phyloP scores from a whole-genome alignment of 1,140 invertebrate species.

The Goniozus legneri region DNA sequence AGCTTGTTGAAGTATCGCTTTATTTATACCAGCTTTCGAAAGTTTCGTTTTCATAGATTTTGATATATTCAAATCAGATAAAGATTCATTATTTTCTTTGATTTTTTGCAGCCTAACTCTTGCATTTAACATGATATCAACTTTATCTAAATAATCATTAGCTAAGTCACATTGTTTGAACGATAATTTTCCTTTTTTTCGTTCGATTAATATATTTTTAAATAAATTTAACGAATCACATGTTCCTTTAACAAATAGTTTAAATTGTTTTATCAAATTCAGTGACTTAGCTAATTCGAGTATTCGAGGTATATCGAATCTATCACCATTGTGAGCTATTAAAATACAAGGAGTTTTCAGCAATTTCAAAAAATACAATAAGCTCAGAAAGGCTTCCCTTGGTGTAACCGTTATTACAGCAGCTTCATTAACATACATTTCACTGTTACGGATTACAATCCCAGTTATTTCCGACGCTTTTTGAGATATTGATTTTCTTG shows the following conservation, averaged over 20 bases:
- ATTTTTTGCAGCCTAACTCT: constrained; percentile 3
- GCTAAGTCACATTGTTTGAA: constrained; percentile 2
- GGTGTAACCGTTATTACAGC: neutral
- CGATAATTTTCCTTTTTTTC: constrained; percentile 1
- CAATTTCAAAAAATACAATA: constrained; percentile 1
- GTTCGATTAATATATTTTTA: neutral
- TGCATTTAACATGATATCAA: neutral
- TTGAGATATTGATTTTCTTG: constrained; percentile 7
- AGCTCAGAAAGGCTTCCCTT: constrained; percentile 1
- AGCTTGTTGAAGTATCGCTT: neutral
- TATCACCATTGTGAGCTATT: neutral
- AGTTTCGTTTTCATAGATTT: neutral
- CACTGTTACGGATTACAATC: neutral
- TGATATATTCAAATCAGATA: neutral
- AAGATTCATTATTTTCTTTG: constrained; percentile 3
- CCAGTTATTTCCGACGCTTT: constrained; percentile 5
- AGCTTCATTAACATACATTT: neutral
- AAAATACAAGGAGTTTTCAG: neutral
- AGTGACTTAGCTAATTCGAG: neutral
- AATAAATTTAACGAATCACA: neutral
- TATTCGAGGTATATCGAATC: neutral
- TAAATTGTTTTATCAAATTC: neutral
- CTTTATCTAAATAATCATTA: constrained; percentile 1
- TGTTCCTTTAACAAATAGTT: neutral
- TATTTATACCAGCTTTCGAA: neutral